Base-by-base conservation (phyloP, 2,888 invertebrate genomes). In the Heliconius sara region DNA sequence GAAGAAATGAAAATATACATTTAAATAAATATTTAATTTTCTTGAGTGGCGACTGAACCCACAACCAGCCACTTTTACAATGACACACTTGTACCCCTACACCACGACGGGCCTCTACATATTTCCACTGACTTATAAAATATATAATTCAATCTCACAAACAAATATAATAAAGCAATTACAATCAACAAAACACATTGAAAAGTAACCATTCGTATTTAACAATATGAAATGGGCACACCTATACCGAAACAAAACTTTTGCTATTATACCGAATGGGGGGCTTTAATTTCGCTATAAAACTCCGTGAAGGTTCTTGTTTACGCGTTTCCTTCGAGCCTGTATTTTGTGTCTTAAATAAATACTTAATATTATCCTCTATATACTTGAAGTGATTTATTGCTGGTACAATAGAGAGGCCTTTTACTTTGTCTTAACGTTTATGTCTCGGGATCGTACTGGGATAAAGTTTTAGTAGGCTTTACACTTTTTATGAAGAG, bases 221-320 rank as follows among this genome's bases (percentile, higher is more conserved):
- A 34, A 60, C 34, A 60, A 73, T 73, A 73, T 73, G 60, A 73
- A 73, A 60, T 73, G 39, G 65, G 74, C 76, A 75, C 52, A 80
- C 72, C 57, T 79, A 71, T 74, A 76, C 75, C 27, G 39, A 52
- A 79, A 79, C 76, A 70, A 88, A 93, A 92, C 90, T 93, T 92
- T 85, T 77, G 87, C 91, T 89, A 91, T 92, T 92, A 92, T 90
- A 87, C 87, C 84, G 85, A 89, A 92, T 90, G 88, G 90, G 84
- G 84, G 88, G 90, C 91, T 93, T 91, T 90, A 92, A 92, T 91
- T 91, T 89, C 88, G 89, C 89, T 90, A 92, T 92, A 92, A 91
- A 92, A 89, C 90, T 91, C 86, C 85, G 76, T 47, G 74, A 73
- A 76, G 80, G 78, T 67, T 47, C 67, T 75, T 80, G 80, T 80